phyloP scores from a whole-genome alignment of 2,113 vertebrate species.

The Ibidorhyncha struthersii region DNA sequence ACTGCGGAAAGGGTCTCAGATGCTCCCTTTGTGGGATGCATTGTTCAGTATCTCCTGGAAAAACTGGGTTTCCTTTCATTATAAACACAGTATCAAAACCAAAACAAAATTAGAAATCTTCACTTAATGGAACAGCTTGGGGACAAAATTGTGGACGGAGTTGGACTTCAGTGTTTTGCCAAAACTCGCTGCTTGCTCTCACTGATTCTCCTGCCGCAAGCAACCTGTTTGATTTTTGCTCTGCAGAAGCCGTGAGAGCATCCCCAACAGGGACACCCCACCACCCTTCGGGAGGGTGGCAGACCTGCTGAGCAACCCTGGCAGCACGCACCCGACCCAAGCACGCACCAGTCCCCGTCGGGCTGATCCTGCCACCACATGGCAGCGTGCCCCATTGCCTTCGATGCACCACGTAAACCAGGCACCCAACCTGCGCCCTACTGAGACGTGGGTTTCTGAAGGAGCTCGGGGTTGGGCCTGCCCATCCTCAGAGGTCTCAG shows the following conservation, averaged over 20 bases:
- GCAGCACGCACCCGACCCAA: rapidly evolving
- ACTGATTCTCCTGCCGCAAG: neutral
- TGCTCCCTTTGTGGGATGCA: neutral
- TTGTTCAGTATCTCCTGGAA: neutral
- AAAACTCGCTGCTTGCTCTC: neutral
- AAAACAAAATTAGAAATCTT: neutral
- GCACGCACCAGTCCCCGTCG: rapidly evolving
- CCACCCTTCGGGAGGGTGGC: rapidly evolving
- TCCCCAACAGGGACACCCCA: rapidly evolving
- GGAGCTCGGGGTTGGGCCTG: neutral
- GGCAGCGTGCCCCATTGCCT: neutral
- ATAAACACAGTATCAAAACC: neutral
- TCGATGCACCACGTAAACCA: rapidly evolving
- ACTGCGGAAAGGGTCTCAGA: neutral
- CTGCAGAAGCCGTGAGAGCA: neutral
- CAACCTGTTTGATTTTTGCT: neutral
- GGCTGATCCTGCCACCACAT: neutral
- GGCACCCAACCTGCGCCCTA: rapidly evolving
- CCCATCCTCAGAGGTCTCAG: neutral
- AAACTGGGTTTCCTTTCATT: neutral
- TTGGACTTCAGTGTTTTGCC: neutral
- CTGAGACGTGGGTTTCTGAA: neutral
- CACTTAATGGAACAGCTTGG: neutral
- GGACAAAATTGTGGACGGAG: neutral
- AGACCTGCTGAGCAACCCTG: neutral